These are phyloP conservation scores for Cricetomys ansorgei DNA, from an alignment of 2,113 vertebrate genomes.

Conservation along the genomic window DNA sequence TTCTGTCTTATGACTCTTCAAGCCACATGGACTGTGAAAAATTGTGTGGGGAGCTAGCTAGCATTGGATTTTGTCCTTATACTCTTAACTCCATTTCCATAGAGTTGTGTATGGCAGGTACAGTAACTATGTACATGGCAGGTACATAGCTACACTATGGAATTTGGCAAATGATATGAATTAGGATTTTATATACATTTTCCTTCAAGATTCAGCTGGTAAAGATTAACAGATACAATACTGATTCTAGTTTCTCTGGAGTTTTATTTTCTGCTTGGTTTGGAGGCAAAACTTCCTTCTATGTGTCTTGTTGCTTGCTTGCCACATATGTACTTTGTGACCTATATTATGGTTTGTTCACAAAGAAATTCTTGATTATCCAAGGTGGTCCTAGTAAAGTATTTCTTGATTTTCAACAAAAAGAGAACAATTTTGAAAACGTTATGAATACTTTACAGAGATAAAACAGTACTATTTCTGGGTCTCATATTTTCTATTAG, in stretches of 20 bases:
- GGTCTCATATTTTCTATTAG: background rate
- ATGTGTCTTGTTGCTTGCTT: background rate
- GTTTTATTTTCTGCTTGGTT: conserved; percentile 31
- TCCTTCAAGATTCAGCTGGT: background rate
- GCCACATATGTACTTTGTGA: background rate
- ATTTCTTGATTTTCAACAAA: conserved; percentile 46
- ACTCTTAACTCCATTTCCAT: background rate
- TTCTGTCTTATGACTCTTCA: conserved; percentile 16
- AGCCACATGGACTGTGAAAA: background rate
- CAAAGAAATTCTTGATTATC: background rate
- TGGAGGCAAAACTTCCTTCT: background rate
- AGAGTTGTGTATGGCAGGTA: background rate
- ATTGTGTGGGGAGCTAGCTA: background rate
- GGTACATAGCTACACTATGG: background rate
- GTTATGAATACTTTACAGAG: conserved; percentile 25
- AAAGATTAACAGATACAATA: conserved; percentile 27
- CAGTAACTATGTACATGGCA: background rate
- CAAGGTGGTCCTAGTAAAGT: background rate
- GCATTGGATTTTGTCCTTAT: background rate
- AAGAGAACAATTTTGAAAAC: conserved; percentile 36
- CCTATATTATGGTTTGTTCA: background rate
- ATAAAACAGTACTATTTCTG: conserved; percentile 8
- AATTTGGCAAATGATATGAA: conserved; percentile 43
- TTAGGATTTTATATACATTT: background rate
- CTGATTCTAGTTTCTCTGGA: conserved; percentile 20